phyloP scores from a whole-genome alignment of 1,140 invertebrate genomes.

The Euwallacea fornicatus region DNA sequence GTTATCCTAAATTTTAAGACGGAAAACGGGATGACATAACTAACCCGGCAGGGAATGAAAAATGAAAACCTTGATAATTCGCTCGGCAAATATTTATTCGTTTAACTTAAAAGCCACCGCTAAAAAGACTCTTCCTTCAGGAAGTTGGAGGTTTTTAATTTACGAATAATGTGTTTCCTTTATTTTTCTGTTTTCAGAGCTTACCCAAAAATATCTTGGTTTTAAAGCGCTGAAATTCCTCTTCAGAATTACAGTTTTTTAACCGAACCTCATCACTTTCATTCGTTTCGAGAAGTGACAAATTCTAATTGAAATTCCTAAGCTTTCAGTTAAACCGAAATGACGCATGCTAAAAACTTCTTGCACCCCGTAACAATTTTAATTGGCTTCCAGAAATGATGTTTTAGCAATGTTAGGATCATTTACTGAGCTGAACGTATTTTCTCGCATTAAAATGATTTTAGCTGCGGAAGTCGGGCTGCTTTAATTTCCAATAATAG shows the following conservation, averaged over 20 bases:
- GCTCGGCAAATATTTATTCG: slow-evolving; percentile 34
- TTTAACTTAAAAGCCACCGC: slow-evolving; percentile 32
- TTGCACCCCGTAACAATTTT: slow-evolving; percentile 49
- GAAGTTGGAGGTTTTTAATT: slow-evolving; percentile 25
- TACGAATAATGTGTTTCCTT: slow-evolving; percentile 22
- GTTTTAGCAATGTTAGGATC: slow-evolving; percentile 39
- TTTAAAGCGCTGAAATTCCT: no score
- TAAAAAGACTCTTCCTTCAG: slow-evolving; percentile 21
- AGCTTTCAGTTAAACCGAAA: slow-evolving; percentile 47
- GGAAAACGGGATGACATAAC: slow-evolving; percentile 32
- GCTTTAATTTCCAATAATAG: slow-evolving; percentile 35
- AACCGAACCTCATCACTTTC: slow-evolving; percentile 43
- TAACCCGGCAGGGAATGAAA: slow-evolving; percentile 34
- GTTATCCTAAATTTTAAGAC: slow-evolving; percentile 29
- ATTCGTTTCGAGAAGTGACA: slow-evolving; percentile 50
- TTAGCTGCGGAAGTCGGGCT: slow-evolving; percentile 26
- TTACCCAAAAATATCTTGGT: no score
- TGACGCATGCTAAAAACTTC: slow-evolving; percentile 45
- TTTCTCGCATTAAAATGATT: slow-evolving; percentile 36
- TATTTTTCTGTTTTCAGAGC: slow-evolving; percentile 16
- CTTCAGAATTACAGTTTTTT: neutral
- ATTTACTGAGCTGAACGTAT: slow-evolving; percentile 33
- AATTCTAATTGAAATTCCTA: slow-evolving; percentile 53
- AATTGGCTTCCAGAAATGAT: slow-evolving; percentile 47
- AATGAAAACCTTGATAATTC: slow-evolving; percentile 38